Percentiles rank a stretch among this genome's conserved stretches.
Conservation (phyloP, 2,797 vertebrate genomes). For the Morelia viridis region DNA sequence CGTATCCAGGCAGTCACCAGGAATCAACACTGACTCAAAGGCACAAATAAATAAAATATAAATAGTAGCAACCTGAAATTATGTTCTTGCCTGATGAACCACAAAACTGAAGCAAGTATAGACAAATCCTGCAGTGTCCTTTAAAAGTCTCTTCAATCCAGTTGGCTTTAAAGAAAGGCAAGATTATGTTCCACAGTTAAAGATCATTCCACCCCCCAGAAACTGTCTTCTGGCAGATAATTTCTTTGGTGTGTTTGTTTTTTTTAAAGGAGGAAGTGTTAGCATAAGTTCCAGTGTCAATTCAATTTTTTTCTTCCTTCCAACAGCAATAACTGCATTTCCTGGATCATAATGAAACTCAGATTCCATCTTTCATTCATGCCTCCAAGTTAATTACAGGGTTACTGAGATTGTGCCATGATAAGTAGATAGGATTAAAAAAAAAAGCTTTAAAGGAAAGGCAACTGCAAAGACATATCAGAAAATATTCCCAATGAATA, state of each 20-base stretch:
- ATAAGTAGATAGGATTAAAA: not conserved
- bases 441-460: not conserved
- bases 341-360: constrained; percentile 5
- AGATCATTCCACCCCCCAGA: not conserved
- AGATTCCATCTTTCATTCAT: not conserved
- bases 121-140: not conserved
- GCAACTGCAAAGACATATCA: accelerated
- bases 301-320: not conserved
- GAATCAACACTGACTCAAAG: not conserved
- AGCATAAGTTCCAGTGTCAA: not conserved
- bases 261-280: not conserved
- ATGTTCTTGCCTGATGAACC: not conserved
- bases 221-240: constrained; percentile 10
- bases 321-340: constrained; percentile 27
- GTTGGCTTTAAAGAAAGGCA: not conserved
- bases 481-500: constrained; percentile 1
- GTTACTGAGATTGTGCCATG: not conserved
- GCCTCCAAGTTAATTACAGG: not conserved
- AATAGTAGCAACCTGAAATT: not conserved
- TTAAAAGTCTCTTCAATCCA: not conserved
- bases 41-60: not conserved
- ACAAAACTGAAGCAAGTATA: not conserved
- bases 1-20: not conserved
- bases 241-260: not conserved
- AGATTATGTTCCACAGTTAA: constrained; percentile 5